Conservation (phyloP, 1,140 invertebrate species). For the Drosophila subpulchrella region DNA sequence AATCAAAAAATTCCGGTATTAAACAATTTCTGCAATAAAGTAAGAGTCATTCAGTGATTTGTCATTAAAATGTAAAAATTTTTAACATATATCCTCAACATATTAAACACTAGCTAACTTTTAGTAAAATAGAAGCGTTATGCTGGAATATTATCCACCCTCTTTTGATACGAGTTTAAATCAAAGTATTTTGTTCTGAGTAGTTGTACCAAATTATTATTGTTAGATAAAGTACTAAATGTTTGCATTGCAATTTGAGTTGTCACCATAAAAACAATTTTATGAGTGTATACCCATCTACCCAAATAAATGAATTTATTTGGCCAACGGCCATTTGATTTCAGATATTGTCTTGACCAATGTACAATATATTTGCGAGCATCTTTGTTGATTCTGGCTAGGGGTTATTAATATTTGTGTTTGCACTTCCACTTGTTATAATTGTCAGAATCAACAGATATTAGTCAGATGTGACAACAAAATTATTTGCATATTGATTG, state of each 20-base stretch:
- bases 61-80: no score
- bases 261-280: no score
- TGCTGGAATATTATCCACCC: no score
- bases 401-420: constrained; percentile 36
- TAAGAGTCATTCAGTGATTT: no score
- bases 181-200: no score
- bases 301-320: neutral
- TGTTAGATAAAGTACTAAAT: no score
- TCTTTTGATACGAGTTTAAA: no score
- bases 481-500: constrained; percentile 35
- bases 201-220: neutral
- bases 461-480: constrained; percentile 22
- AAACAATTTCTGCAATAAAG: no score
- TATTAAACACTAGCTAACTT: no score
- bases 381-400: constrained; percentile 2
- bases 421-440: constrained; percentile 20
- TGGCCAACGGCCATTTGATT: neutral
- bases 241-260: neutral
- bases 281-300: neutral
- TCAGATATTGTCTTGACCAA: constrained; percentile 8
- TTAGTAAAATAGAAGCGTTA: no score
- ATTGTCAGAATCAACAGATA: constrained; percentile 35
- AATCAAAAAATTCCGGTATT: no score
- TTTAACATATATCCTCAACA: no score
- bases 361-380: neutral